A percentile compares a stretch with the other conserved stretches of the same genome.
Evolutionary conservation across 2,888 invertebrate species (phyloP).

Genomic region (Drosophila infuscata): DNA sequence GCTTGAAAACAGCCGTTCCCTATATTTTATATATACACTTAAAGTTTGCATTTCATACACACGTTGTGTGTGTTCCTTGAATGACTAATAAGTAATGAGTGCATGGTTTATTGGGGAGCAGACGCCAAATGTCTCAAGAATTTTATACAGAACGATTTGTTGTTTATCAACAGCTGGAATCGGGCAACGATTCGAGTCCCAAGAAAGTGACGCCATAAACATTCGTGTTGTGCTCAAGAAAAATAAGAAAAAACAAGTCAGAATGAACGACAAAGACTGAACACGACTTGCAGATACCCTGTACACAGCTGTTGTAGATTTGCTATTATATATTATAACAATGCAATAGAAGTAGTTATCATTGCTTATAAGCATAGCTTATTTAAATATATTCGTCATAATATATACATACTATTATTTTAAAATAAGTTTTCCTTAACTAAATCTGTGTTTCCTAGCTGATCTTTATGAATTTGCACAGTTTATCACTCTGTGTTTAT

Average conservation of each 20-base stretch:
- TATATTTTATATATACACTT: neutral
- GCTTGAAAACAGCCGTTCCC: neutral
- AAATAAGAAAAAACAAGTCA: neutral
- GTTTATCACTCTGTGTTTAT: too few species aligned
- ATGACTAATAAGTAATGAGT: slow-evolving; percentile 41
- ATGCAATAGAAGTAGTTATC: neutral
- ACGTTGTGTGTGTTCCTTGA: slow-evolving; percentile 26
- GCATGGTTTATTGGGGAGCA: slow-evolving; percentile 6
- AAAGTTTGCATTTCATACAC: slow-evolving; percentile 1
- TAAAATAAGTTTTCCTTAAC: too few species aligned
- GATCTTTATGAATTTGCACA: too few species aligned
- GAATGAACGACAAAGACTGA: neutral
- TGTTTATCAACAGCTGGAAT: slow-evolving; percentile 44
- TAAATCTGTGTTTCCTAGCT: too few species aligned
- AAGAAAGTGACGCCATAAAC: slow-evolving; percentile 37
- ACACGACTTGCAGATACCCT: neutral
- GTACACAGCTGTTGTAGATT: neutral
- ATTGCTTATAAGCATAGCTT: neutral
- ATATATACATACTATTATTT: neutral
- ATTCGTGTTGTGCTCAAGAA: slow-evolving; percentile 16
- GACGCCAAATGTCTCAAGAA: slow-evolving; percentile 29
- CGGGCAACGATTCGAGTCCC: slow-evolving; percentile 23
- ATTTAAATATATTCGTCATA: neutral
- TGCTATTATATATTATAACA: neutral
- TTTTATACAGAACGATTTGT: slow-evolving; percentile 11